A percentile compares a stretch with the other conserved stretches of the same genome.
Evolutionary conservation across 2,113 vertebrate genomes (phyloP).

Genomic region (Monopterus albus): DNA sequence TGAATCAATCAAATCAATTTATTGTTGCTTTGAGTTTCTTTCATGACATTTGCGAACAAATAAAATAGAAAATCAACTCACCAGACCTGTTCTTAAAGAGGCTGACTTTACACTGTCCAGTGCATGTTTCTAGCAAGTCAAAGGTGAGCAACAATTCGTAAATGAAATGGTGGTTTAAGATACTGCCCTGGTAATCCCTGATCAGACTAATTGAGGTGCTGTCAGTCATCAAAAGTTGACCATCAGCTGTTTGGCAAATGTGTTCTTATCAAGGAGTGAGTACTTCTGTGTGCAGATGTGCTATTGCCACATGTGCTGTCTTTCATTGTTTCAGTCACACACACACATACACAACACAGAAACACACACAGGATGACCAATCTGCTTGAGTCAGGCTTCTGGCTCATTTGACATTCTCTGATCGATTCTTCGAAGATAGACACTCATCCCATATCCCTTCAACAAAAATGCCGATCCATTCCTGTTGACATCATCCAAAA

Average conservation of each 20-base stretch:
- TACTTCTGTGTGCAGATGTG: constrained; percentile 11
- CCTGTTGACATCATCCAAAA: constrained; percentile 64
- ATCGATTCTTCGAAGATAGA: constrained; percentile 73
- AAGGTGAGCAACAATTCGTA: too few relatives aligned
- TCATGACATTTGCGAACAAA: too few relatives aligned
- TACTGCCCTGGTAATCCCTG: constrained; percentile 49
- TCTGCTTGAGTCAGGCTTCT: constrained; percentile 78
- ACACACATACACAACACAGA: constrained; percentile 9
- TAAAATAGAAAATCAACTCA: too few relatives aligned
- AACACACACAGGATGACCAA: constrained; percentile 24
- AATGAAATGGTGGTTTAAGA: constrained; percentile 50
- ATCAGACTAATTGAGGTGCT: constrained; percentile 61
- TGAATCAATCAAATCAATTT: too few relatives aligned
- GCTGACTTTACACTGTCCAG: too few relatives aligned
- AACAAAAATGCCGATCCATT: constrained; percentile 58
- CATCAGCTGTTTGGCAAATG: constrained; percentile 26
- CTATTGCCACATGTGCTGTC: too few relatives aligned
- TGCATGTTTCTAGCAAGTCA: too few relatives aligned
- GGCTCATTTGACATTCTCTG: constrained; percentile 65
- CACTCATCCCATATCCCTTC: constrained; percentile 63
- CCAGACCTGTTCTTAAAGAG: too few relatives aligned
- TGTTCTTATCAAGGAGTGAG: constrained; percentile 4
- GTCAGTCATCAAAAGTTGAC: constrained; percentile 42
- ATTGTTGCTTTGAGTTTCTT: too few relatives aligned
- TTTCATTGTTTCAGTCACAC: constrained; percentile 11